Evolutionary conservation across 2,113 vertebrate genomes (phyloP), one percentile per base, ranked within the genome.

Genomic region (Chaenocephalus aceratus): DNA sequence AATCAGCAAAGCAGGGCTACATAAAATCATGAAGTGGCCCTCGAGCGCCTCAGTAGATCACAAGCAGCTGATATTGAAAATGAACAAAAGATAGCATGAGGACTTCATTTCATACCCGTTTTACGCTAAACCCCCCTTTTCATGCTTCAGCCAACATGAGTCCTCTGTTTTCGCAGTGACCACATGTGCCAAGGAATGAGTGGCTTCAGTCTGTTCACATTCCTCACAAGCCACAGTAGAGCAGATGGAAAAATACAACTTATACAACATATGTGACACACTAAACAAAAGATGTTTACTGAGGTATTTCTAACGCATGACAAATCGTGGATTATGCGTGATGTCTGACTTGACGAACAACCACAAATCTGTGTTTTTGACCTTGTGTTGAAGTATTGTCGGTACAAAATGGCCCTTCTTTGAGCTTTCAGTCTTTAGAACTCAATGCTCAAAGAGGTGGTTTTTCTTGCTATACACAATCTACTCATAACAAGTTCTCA

Each of bases 201-300:
- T 34, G 48, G 77, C 71, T 77, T 67, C 51, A 18, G 64, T 74
- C 60, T 49, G 11, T 75, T 64, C 75, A 46, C 72, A 85, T 86
- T 91, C 86, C 84, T 54, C 36, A 53, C 57, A 56, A 57, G 30
- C 49, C 68, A 75, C 68, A 54, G 67, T 18, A 80, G 51, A 78
- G 64, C 49, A 71, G 49, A 78, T 64, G 79, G 78, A 86, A 88
- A 88, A 86, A 34, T 72, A 74, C 87, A 64, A 83, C 54, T 6
- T 41, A 71, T 58, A 49, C 8, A 18, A 46, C 59, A 61, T 45
- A 13, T 15, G 36, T 49, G n/a, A 62, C 46, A n/a, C 10, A 16
- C 10, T 26, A 7, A 72, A 16, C 13, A 41, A 30, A 41, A 4
- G 14, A 51, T 59, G 26, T 36, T 54, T 36, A 60, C 46, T 1